A percentile compares a stretch with the other conserved stretches of the same genome.
phyloP scores from a whole-genome alignment of 1,140 invertebrate genomes.

The Hetaerina americana region DNA sequence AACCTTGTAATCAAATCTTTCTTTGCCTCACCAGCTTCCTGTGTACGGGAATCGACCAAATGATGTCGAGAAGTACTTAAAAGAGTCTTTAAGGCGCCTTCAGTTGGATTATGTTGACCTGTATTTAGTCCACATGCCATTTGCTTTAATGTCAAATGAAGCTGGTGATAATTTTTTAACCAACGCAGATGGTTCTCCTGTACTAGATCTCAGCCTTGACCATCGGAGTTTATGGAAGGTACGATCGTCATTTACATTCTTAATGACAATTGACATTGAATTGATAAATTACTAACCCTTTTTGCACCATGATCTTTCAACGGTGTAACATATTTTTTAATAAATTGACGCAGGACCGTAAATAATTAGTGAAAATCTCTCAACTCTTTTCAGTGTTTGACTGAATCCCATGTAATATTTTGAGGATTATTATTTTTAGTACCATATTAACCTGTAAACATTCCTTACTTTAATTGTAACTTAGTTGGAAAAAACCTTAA shows the following conservation, averaged over 20 bases:
- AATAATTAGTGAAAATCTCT: no score
- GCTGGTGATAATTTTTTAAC: conserved; percentile 20
- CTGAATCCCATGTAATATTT: no score
- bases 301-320: no score
- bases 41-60: conserved; percentile 15
- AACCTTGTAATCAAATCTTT: not conserved
- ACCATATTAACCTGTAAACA: no score
- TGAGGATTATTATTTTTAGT: no score
- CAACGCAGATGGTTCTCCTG: conserved; percentile 26
- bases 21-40: conserved; percentile 4
- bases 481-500: no score
- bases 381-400: no score
- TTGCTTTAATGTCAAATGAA: conserved; percentile 18
- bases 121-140: conserved; percentile 32
- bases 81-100: conserved; percentile 28
- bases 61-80: conserved; percentile 15
- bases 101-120: conserved; percentile 34
- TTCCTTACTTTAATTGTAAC: no score
- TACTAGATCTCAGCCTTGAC: conserved; percentile 27
- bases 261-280: conserved; percentile 6
- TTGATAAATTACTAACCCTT: conserved; percentile 6
- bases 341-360: no score
- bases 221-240: conserved; percentile 34
- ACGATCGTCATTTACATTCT: conserved; percentile 9
- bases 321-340: no score